Evolutionary conservation across 2,888 invertebrate species (phyloP).

Genomic region (Metopia argyrocephala): DNA sequence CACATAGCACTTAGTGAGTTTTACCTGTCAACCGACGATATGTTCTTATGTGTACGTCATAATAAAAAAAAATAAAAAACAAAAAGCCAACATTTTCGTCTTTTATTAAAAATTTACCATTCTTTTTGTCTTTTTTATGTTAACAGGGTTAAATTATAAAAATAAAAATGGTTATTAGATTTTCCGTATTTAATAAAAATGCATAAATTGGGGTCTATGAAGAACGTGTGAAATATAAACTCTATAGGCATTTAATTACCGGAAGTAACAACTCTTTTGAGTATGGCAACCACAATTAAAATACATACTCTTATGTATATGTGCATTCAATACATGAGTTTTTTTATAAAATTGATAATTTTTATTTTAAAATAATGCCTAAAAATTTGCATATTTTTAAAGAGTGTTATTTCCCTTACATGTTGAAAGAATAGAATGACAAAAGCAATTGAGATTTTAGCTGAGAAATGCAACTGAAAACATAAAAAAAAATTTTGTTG

Average conservation of each 20-base stretch:
- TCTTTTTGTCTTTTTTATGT: neutral
- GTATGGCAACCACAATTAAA: neutral
- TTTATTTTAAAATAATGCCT: conserved; percentile 25
- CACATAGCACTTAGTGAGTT: no score
- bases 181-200: neutral
- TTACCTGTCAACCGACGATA: no score
- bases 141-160: neutral
- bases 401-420: neutral
- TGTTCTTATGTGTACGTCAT: no score
- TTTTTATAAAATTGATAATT: neutral
- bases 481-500: neutral
- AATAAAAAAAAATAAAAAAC: neutral
- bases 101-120: neutral
- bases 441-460: neutral
- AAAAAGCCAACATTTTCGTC: neutral
- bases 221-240: neutral
- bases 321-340: neutral
- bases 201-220: conserved; percentile 3
- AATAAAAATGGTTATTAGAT: conserved; percentile 13
- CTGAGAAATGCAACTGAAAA: neutral
- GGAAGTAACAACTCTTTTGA: conserved; percentile 56
- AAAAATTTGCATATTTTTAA: conserved; percentile 38
- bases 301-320: no score
- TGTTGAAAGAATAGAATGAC: neutral
- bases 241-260: conserved; percentile 25